These are phyloP conservation scores for Helicoverpa zea DNA, from an alignment of 1,140 invertebrate genomes.

Conservation along the genomic window DNA sequence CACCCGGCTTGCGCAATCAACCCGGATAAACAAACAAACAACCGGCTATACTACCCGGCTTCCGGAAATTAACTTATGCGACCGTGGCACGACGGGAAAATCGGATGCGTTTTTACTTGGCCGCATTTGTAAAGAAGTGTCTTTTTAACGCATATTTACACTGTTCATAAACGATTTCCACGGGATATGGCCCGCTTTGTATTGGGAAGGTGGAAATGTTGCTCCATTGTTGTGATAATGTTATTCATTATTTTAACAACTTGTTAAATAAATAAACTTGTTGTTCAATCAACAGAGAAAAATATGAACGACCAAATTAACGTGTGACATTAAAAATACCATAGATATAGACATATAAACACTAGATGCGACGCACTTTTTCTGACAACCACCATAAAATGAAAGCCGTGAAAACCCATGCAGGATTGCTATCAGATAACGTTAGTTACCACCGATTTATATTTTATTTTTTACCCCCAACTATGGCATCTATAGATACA, in stretches of 20 bases:
- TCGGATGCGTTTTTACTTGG: background rate
- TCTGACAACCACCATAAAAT: too few species aligned
- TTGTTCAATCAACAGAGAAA: too few species aligned
- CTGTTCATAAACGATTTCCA: slow-evolving; percentile 1
- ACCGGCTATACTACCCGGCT: slow-evolving; percentile 8
- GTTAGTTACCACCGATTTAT: too few species aligned
- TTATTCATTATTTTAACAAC: background rate
- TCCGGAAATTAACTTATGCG: slow-evolving; percentile 43
- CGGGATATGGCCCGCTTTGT: background rate
- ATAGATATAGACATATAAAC: too few species aligned
- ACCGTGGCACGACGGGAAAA: background rate
- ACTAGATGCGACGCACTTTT: too few species aligned
- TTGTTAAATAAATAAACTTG: background rate
- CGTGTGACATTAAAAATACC: too few species aligned
- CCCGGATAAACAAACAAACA: slow-evolving; percentile 51
- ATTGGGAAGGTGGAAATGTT: background rate
- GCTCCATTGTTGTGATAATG: background rate
- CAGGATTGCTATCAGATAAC: too few species aligned
- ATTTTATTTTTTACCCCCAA: too few species aligned
- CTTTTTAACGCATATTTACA: background rate
- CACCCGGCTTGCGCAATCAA: slow-evolving; percentile 47
- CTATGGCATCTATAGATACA: too few species aligned
- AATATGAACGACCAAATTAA: too few species aligned
- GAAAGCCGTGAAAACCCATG: too few species aligned
- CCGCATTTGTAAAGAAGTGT: background rate